A percentile compares a stretch with the other conserved stretches of the same genome.
Conservation (phyloP, 1,140 invertebrate genomes). For the Polypedilum pembai region DNA sequence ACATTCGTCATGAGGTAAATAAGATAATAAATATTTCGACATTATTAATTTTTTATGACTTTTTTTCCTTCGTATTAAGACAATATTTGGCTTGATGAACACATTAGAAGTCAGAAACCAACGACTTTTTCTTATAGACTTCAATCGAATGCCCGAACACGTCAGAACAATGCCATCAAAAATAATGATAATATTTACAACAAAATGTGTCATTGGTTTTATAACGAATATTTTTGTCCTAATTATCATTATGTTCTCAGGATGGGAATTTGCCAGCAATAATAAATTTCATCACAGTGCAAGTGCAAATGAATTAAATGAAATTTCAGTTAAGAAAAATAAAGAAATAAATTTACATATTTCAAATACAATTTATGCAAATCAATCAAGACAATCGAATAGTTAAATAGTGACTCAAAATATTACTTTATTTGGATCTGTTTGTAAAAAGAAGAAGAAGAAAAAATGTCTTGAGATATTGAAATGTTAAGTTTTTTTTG, state of each 20-base stretch:
- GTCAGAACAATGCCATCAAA: background rate
- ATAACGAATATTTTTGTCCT: background rate
- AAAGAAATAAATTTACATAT: too few species aligned
- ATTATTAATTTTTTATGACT: too few species aligned
- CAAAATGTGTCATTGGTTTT: background rate
- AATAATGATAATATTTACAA: background rate
- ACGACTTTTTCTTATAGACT: background rate
- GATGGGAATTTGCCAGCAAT: background rate
- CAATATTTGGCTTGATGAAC: background rate
- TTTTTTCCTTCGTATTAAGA: too few species aligned
- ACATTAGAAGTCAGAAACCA: background rate
- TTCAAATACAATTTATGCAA: too few species aligned
- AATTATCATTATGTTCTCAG: background rate
- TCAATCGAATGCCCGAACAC: background rate
- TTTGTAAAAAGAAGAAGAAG: too few species aligned
- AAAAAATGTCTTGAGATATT: too few species aligned
- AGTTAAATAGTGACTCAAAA: too few species aligned
- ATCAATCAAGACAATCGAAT: too few species aligned
- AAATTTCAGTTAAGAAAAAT: too few species aligned
- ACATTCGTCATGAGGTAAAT: background rate
- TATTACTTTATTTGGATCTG: too few species aligned
- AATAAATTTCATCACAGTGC: background rate
- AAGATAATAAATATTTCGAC: too few species aligned
- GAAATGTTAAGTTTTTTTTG: background rate
- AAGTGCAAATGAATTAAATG: background rate